Percentiles rank a stretch among this genome's conserved stretches.
Evolutionary conservation across 2,797 vertebrate species (phyloP).

Genomic region (Thunnus albacares): DNA sequence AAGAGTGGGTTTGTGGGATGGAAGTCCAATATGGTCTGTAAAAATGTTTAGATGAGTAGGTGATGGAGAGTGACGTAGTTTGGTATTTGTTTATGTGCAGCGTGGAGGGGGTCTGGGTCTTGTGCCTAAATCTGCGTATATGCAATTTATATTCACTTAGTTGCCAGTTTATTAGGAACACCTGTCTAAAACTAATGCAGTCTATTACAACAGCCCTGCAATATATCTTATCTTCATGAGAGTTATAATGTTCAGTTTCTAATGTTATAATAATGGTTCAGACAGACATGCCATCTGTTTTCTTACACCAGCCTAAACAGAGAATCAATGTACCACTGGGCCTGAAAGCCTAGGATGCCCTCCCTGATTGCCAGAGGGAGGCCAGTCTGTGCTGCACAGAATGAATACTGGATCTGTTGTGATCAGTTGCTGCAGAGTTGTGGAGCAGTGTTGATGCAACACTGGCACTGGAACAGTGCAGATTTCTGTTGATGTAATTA

Average conservation of each 20-base stretch:
- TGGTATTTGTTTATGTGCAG: constrained; percentile 23
- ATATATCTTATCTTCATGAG: not conserved
- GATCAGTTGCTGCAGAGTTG: constrained; percentile 23
- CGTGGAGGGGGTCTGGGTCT: not conserved
- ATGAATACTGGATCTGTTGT: constrained; percentile 20
- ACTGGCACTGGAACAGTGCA: not conserved
- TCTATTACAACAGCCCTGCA: not conserved
- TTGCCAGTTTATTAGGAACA: not conserved
- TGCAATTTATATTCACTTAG: not conserved
- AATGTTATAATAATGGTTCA: not conserved
- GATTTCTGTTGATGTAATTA: constrained; percentile 18
- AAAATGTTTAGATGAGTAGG: constrained; percentile 23
- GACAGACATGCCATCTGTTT: constrained; percentile 36
- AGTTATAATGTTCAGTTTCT: not conserved
- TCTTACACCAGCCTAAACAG: constrained; percentile 34
- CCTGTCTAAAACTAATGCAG: not conserved
- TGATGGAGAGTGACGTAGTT: constrained; percentile 23
- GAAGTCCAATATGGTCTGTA: constrained; percentile 16
- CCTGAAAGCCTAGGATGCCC: constrained; percentile 38
- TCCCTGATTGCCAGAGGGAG: constrained; percentile 43
- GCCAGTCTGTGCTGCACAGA: constrained; percentile 42
- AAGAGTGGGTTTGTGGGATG: constrained; percentile 22
- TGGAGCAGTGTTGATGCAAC: constrained; percentile 37
- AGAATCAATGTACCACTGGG: constrained; percentile 39
- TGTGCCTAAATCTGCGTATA: not conserved